Base-by-base conservation (phyloP, 1,140 invertebrate species). In the Macrotrachela quadricornifera region DNA sequence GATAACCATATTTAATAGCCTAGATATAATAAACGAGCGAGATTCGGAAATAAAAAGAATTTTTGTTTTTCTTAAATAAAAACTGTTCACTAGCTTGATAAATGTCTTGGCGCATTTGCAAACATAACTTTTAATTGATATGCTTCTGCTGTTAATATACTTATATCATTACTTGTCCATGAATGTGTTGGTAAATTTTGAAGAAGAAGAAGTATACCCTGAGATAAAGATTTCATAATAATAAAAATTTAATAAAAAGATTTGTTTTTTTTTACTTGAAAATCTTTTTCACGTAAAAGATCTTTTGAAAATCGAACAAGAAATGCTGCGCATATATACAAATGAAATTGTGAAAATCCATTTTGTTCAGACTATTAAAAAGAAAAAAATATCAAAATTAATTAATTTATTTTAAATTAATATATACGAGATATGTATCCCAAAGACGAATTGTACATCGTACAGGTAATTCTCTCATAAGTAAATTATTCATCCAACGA, bases 401-500 rank as follows among this genome's bases (percentile, higher is more conserved):
- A 17, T 49, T 16, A 38, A 9, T 6, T 49, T 40, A 8, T 30
- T 40, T 16, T 30, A 18, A 17, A 43, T 36, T 42, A 21, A 42
- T 30, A 30, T 58, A 53, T 60, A 75, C 86, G 52, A 95, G 74
- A 74, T 97, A 97, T n/a, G 92, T 97, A 69, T 99, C 94, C 92
- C 92, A 99, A 11, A 99, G 70, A 40, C 94, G 76, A 58, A 99
- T 94, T n/a, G 87, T 92, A 71, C 91, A 96, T 46, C 85, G 76
- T 15, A 99, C 74, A 8, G 94, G 94, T 45, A 99, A 79, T 73
- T 99, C 94, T 57, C 94, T 74, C 61, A 95, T 97, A 56, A 97
- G 73, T 49, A 99, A 74, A 75, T 99, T 99, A 71, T 99, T 99
- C 85, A 99, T 94, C 94, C 94, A 99, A n/a, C 94, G 80, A 72